These are phyloP conservation scores for Actias luna DNA, from an alignment of 2,888 invertebrate species.

Conservation along the genomic window DNA sequence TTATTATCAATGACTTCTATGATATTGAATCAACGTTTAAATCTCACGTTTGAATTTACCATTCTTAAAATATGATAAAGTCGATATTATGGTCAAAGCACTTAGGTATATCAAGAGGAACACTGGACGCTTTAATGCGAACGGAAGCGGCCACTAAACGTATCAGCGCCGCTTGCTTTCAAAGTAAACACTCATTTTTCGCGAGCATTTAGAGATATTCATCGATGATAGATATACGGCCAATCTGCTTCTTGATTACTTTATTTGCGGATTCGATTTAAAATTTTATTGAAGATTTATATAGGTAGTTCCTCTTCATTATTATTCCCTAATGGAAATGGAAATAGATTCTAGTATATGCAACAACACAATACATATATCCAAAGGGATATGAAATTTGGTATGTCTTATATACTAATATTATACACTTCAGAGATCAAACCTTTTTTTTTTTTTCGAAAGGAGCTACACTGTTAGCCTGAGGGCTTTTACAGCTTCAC, in stretches of 20 bases:
- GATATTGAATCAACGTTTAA: conserved; percentile 21
- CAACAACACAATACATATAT: neutral
- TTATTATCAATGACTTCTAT: neutral
- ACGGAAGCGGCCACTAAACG: conserved; percentile 67
- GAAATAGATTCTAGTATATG: neutral
- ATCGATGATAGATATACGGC: conserved; percentile 45
- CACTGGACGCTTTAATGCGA: conserved; percentile 47
- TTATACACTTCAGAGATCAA: too few relatives aligned
- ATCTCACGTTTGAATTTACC: conserved; percentile 21
- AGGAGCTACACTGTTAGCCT: too few relatives aligned
- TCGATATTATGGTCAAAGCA: conserved; percentile 30
- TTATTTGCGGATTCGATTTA: conserved; percentile 6
- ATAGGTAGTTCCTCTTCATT: neutral
- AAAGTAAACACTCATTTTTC: conserved; percentile 69
- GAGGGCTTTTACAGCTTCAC: too few relatives aligned
- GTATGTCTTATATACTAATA: neutral
- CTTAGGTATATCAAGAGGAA: conserved; percentile 31
- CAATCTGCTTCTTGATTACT: conserved; percentile 14
- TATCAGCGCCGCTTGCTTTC: conserved; percentile 65
- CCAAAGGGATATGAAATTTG: too few relatives aligned
- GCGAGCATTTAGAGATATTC: conserved; percentile 53
- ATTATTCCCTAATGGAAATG: conserved; percentile 4
- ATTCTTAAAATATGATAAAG: conserved; percentile 36
- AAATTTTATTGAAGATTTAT: neutral
- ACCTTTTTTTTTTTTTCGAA: too few relatives aligned